phyloP scores from a whole-genome alignment of 1,140 invertebrate species.

The Hycleus phaleratus region DNA sequence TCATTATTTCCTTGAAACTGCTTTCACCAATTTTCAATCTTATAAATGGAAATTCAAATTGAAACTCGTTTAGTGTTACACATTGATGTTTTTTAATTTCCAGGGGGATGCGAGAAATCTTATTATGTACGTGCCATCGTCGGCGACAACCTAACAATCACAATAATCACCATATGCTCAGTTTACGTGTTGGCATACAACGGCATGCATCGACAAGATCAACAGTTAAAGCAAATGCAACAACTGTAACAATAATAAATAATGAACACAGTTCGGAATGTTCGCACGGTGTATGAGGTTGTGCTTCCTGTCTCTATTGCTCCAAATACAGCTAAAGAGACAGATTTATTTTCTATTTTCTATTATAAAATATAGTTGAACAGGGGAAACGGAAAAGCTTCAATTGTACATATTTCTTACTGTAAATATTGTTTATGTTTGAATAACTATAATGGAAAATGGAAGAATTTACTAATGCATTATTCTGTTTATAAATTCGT shows the following conservation, averaged over 20 bases:
- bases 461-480: too few relatives aligned
- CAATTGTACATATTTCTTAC: too few relatives aligned
- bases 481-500: too few relatives aligned
- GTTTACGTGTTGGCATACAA: constrained; percentile 26
- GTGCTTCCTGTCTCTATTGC: constrained; percentile 28
- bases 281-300: constrained; percentile 35
- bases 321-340: constrained; percentile 27
- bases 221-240: constrained; percentile 33
- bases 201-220: constrained; percentile 34
- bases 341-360: background rate
- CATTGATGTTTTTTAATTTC: constrained; percentile 5
- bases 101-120: constrained; percentile 53
- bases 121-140: constrained; percentile 47
- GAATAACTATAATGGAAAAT: too few relatives aligned
- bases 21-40: too few relatives aligned
- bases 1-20: too few relatives aligned
- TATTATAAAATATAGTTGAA: too few relatives aligned
- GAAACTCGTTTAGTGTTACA: background rate
- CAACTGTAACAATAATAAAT: constrained; percentile 34
- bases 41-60: too few relatives aligned
- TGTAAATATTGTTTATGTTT: too few relatives aligned
- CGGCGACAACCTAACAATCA: constrained; percentile 22
- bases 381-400: too few relatives aligned
- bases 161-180: constrained; percentile 18
- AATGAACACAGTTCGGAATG: constrained; percentile 36